phyloP scores from a whole-genome alignment of 1,140 invertebrate species.

The Penaeus vannamei region DNA sequence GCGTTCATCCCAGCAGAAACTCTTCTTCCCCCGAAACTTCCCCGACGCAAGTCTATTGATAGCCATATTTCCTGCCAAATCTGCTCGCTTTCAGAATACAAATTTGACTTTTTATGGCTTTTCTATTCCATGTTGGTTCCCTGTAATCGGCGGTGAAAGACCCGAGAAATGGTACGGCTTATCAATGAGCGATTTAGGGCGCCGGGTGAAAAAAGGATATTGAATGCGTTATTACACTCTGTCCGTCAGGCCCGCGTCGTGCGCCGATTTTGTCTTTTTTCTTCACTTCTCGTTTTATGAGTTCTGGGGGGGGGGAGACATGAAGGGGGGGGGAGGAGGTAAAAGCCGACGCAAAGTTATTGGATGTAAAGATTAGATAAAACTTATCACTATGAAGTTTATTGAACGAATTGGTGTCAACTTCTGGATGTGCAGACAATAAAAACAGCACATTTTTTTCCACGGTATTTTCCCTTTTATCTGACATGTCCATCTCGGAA shows the following conservation, averaged over 20 bases:
- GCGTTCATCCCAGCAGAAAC: not conserved
- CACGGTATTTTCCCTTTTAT: too few species aligned
- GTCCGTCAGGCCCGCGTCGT: not conserved
- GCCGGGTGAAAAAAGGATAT: constrained; percentile 21
- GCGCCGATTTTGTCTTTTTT: not conserved
- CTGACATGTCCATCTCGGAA: too few species aligned
- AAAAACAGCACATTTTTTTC: too few species aligned
- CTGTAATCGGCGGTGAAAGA: constrained; percentile 64
- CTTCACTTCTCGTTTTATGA: too few species aligned
- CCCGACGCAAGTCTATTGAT: constrained; percentile 58
- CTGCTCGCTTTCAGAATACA: constrained; percentile 65
- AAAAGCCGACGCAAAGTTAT: too few species aligned
- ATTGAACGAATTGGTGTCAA: too few species aligned
- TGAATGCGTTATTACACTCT: constrained; percentile 53
- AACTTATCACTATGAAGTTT: too few species aligned
- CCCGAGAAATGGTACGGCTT: constrained; percentile 57
- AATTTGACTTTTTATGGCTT: constrained; percentile 64
- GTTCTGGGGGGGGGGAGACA: too few species aligned
- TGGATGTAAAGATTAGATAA: too few species aligned
- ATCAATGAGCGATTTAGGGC: constrained; percentile 51
- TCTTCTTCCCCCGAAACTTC: constrained; percentile 1
- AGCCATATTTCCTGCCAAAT: constrained; percentile 65
- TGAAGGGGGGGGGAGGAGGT: too few species aligned
- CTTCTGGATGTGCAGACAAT: too few species aligned
- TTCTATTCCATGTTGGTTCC: constrained; percentile 60